Conservation (phyloP, 2,113 vertebrate species). For the Desmodus rotundus region DNA sequence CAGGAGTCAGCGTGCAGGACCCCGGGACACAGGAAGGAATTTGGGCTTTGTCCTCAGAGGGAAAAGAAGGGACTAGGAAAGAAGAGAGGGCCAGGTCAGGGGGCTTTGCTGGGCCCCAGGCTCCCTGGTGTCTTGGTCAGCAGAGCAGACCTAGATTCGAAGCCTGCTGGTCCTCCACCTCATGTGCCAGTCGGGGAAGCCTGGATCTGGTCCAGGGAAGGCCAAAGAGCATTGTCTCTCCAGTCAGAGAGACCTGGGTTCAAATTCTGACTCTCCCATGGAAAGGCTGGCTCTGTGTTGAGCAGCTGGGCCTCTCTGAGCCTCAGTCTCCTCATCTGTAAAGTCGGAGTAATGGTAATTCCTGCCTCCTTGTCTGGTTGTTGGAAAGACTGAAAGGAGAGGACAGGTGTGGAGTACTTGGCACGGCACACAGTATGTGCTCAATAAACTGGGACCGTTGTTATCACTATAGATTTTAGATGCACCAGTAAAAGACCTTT, state of each 20-base stretch:
- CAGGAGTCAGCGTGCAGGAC: not conserved
- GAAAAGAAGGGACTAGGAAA: not conserved
- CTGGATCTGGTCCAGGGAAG: not conserved
- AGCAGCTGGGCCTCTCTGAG: not conserved
- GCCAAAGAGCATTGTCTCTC: not conserved
- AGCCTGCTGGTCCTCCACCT: not conserved
- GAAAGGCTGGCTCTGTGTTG: not conserved
- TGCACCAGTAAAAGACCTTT: not conserved
- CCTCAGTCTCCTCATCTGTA: not conserved
- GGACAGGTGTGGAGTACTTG: not conserved
- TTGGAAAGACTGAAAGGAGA: not conserved
- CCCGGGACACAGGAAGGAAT: not conserved
- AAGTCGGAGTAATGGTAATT: not conserved
- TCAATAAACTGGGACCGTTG: not conserved
- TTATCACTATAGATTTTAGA: not conserved
- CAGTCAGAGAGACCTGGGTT: not conserved
- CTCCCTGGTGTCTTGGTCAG: not conserved
- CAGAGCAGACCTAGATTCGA: not conserved
- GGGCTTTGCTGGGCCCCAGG: not conserved
- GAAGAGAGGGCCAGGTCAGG: not conserved
- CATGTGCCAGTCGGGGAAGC: no score
- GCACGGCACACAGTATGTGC: not conserved
- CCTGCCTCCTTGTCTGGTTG: not conserved
- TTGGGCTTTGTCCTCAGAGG: not conserved
- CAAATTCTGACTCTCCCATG: not conserved